A percentile compares a stretch with the other conserved stretches of the same genome.
Evolutionary conservation across 2,888 invertebrate genomes (phyloP).

Genomic region (Dicyrtomina minuta): DNA sequence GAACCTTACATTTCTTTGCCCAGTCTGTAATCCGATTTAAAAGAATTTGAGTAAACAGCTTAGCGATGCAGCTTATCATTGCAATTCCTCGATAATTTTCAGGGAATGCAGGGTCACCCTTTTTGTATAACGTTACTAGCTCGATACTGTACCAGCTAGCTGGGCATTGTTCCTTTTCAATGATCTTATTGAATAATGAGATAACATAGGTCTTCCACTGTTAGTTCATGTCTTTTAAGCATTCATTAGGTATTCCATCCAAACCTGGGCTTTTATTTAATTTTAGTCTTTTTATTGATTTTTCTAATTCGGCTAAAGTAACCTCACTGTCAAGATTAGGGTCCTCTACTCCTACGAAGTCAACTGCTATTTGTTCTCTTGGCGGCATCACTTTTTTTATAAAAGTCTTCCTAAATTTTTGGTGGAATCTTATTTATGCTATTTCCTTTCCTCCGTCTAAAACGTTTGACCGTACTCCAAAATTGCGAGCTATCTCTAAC

Average conservation of each 20-base stretch:
- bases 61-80: neutral
- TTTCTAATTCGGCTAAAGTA: no score
- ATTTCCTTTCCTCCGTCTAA: no score
- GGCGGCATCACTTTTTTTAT: neutral
- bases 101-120: neutral
- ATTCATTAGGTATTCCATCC: neutral
- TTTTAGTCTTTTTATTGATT: no score
- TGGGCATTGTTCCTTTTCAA: no score
- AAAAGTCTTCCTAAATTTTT: no score
- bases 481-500: no score
- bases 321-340: neutral
- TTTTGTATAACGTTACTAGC: neutral
- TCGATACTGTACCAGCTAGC: neutral
- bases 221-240: neutral
- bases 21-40: neutral
- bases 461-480: no score
- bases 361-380: neutral
- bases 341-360: neutral
- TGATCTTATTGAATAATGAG: neutral
- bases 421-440: no score
- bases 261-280: no score
- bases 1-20: neutral
- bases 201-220: neutral
- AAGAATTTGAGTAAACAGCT: slow-evolving; percentile 1
- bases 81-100: slow-evolving; percentile 6